A percentile compares a stretch with the other conserved stretches of the same genome.
Evolutionary conservation across 2,888 invertebrate species (phyloP).

Genomic region (Labia minor): DNA sequence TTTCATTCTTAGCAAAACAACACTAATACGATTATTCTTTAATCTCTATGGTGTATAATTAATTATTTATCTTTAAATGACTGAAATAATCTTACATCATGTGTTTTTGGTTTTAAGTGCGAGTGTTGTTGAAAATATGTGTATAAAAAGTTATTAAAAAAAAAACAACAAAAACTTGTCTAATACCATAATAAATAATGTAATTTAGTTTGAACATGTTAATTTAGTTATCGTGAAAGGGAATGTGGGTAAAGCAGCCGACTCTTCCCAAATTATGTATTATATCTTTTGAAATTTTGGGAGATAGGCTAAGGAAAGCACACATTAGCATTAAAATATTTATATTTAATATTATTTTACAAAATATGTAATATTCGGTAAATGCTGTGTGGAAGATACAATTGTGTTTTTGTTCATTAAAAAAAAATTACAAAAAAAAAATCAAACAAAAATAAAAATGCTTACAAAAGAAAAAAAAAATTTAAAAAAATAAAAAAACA

Average conservation of each 20-base stretch:
- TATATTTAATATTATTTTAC: slow-evolving; percentile 24
- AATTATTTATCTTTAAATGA: neutral
- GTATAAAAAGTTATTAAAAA: neutral
- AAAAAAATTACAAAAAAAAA: slow-evolving; percentile 16
- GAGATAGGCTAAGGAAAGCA: slow-evolving; percentile 5
- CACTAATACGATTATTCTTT: slow-evolving; percentile 19
- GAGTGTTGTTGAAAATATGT: slow-evolving; percentile 17
- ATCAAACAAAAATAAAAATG: slow-evolving; percentile 8
- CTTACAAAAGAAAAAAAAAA: neutral
- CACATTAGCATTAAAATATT: slow-evolving; percentile 20
- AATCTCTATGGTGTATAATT: slow-evolving; percentile 18
- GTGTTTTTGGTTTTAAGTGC: slow-evolving; percentile 20
- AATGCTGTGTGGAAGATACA: slow-evolving; percentile 22
- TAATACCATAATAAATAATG: slow-evolving; percentile 17
- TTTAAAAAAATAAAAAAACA: neutral
- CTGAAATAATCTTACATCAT: slow-evolving; percentile 18
- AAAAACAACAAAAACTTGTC: neutral
- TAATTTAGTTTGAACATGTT: slow-evolving; percentile 20
- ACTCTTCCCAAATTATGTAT: slow-evolving; percentile 15
- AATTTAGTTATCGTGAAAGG: slow-evolving; percentile 18
- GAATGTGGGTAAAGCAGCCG: slow-evolving; percentile 15
- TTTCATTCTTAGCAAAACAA: neutral
- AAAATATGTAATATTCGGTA: slow-evolving; percentile 19
- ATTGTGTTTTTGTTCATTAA: slow-evolving; percentile 23
- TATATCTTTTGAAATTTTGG: slow-evolving; percentile 14